phyloP scores from a whole-genome alignment of 2,888 invertebrate species.

The Girardia tigrina region DNA sequence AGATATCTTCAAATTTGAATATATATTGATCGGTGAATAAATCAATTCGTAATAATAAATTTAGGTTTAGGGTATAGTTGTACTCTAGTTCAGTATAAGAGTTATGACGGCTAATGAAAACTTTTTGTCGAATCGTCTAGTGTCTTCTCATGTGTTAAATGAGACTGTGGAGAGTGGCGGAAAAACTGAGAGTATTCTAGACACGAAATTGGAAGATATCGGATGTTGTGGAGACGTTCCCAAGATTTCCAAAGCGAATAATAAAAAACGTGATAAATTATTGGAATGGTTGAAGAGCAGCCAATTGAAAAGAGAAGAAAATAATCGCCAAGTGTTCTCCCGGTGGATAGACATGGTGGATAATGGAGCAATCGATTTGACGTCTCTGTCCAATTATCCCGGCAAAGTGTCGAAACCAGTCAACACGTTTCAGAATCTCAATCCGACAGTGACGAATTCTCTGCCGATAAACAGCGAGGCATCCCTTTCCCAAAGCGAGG shows the following conservation, averaged over 20 bases:
- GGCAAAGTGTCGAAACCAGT: neutral
- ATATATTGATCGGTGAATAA: neutral
- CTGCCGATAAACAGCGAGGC: neutral
- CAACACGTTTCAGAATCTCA: neutral
- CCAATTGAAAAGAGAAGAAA: constrained; percentile 24
- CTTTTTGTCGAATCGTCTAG: constrained; percentile 14
- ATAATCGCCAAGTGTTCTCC: constrained; percentile 17
- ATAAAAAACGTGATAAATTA: neutral
- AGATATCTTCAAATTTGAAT: constrained; percentile 8
- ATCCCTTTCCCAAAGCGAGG: neutral
- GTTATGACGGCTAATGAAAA: constrained; percentile 19
- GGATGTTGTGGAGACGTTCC: constrained; percentile 14
- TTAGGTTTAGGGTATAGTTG: constrained; percentile 18
- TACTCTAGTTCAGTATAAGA: constrained; percentile 11
- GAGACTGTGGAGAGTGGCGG: neutral
- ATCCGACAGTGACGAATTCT: neutral
- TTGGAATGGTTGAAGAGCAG: constrained; percentile 21
- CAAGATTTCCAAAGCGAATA: neutral
- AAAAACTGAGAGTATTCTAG: neutral
- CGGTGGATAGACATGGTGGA: constrained; percentile 12
- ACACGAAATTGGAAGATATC: neutral
- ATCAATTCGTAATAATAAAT: constrained; percentile 3
- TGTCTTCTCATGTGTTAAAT: neutral
- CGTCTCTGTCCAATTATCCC: neutral
- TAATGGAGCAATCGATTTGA: constrained; percentile 24